Evolutionary conservation across 2,797 vertebrate species (phyloP).

Genomic region (Hylomyscus alleni): DNA sequence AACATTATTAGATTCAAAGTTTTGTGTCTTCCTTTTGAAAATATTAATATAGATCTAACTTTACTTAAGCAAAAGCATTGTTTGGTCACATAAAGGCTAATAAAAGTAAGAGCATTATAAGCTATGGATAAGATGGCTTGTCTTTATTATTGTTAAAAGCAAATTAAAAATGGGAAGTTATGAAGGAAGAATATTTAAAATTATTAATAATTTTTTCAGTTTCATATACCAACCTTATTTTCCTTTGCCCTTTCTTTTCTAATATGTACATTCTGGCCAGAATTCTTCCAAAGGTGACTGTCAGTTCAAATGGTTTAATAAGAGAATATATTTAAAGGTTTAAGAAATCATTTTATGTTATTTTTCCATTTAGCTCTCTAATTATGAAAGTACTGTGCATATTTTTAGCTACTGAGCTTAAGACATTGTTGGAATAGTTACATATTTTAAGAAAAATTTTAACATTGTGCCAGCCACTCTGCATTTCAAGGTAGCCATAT

Average conservation of each 20-base stretch:
- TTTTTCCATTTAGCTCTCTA: conserved; percentile 46
- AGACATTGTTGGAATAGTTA: conserved; percentile 44
- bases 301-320: conserved; percentile 26
- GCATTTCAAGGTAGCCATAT: conserved; percentile 44
- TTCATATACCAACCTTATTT: not conserved
- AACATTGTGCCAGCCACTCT: conserved; percentile 19
- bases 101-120: conserved; percentile 4
- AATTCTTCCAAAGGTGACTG: conserved; percentile 27
- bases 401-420: conserved; percentile 27
- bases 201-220: not conserved
- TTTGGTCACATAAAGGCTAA: not conserved
- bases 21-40: not conserved
- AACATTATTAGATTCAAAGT: not conserved
- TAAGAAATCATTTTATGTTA: conserved; percentile 39
- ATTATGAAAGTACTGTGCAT: conserved; percentile 1
- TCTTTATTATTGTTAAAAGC: not conserved
- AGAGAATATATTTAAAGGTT: not conserved
- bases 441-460: conserved; percentile 47
- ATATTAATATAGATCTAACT: not conserved
- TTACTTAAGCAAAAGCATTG: not conserved
- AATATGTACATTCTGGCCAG: not conserved
- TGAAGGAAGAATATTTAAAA: not conserved
- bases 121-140: not conserved
- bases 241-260: not conserved
- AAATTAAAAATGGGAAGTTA: conserved; percentile 24